Evolutionary conservation across 1,140 invertebrate species (phyloP).

Genomic region (Odontomachus brunneus): DNA sequence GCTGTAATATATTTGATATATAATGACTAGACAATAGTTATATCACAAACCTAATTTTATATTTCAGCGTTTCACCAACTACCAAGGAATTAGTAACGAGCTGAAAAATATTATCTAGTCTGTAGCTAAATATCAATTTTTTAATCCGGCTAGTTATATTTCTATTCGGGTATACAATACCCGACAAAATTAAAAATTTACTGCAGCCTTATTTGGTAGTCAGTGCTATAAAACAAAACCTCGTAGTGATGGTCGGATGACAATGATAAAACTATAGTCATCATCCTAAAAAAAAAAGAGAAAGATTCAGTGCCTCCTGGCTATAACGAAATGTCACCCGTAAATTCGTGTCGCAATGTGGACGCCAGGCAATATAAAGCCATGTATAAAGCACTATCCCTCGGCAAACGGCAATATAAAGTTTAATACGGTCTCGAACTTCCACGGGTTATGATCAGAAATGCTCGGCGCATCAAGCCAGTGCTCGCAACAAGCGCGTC

Average conservation of each 20-base stretch:
- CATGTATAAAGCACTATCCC: conserved; percentile 54
- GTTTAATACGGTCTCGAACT: conserved; percentile 66
- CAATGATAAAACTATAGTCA: conserved; percentile 18
- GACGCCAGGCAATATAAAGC: conserved; percentile 54
- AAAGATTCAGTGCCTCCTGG: conserved; percentile 26
- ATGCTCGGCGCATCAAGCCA: conserved; percentile 15
- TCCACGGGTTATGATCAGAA: conserved; percentile 65
- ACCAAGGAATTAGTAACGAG: too few relatives aligned
- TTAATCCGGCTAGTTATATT: too few relatives aligned
- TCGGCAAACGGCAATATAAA: conserved; percentile 58
- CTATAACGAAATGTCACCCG: conserved; percentile 48
- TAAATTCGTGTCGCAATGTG: conserved; percentile 57
- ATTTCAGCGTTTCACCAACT: too few relatives aligned
- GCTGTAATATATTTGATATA: too few relatives aligned
- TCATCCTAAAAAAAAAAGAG: conserved; percentile 14
- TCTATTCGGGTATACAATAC: too few relatives aligned
- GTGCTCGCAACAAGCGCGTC: neutral
- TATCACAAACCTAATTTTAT: too few relatives aligned
- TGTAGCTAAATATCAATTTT: too few relatives aligned
- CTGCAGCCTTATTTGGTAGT: neutral
- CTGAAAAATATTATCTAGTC: too few relatives aligned
- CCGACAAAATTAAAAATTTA: neutral
- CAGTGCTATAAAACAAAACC: conserved; percentile 2
- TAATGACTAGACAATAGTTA: too few relatives aligned
- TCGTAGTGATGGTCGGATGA: neutral